Conservation (phyloP, 2,113 vertebrate genomes). For the Orthochromis malagaraziensis region DNA sequence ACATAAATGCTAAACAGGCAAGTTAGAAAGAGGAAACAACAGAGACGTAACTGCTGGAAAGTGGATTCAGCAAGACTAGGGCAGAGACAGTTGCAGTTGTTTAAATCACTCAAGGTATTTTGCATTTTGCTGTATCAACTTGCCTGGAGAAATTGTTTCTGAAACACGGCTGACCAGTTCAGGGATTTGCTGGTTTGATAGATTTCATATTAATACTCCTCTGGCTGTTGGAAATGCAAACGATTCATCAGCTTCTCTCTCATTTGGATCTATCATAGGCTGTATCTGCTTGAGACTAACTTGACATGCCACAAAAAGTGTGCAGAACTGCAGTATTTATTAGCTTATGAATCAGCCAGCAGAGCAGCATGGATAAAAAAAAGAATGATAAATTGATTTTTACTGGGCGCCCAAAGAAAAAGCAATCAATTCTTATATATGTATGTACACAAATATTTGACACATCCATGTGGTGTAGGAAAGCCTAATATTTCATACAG, state of each 20-base stretch:
- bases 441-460: background rate
- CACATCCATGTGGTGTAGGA: background rate
- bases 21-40: background rate
- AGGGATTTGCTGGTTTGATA: constrained; percentile 32
- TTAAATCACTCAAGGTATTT: constrained; percentile 2
- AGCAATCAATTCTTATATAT: background rate
- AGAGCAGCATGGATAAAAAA: background rate
- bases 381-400: constrained; percentile 33
- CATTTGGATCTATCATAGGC: constrained; percentile 44
- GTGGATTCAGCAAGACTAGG: background rate
- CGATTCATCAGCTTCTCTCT: constrained; percentile 29
- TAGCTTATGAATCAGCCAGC: constrained; percentile 17
- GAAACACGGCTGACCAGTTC: constrained; percentile 12
- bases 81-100: background rate
- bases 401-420: background rate
- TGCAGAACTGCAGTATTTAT: constrained; percentile 30
- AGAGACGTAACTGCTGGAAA: background rate
- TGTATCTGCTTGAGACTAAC: constrained; percentile 30
- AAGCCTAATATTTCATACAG: constrained; percentile 8
- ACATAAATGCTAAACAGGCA: background rate
- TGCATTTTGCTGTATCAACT: constrained; percentile 35
- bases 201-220: constrained; percentile 25
- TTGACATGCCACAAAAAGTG: constrained; percentile 12
- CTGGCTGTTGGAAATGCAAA: constrained; percentile 19
- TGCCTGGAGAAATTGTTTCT: background rate